Evolutionary conservation across 2,888 invertebrate genomes (phyloP), one percentile per base, ranked within the genome.

Genomic region (Notocelia uddmanniana): DNA sequence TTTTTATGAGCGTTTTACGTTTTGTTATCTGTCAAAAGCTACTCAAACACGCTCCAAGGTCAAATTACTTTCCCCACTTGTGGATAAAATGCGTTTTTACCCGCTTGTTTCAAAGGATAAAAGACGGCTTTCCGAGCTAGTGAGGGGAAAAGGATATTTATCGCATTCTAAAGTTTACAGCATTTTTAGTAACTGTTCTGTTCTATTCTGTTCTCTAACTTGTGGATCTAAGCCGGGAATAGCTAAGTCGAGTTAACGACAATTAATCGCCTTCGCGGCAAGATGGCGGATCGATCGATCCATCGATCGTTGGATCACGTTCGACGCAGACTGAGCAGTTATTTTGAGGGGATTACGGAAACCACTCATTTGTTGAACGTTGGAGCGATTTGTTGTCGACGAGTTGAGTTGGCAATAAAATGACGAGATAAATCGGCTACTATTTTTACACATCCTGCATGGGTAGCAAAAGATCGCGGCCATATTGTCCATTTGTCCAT

Each of bases 211-310:
- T 11, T 1, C 15, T 55, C 45, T 45, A 67, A 57, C 31, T 58
- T 45, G 45, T n/a, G 45, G 45, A 45, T 34, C 55, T 55, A 62
- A 62, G 54, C 69, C 31, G 54, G n/a, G 18, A 45, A 50, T 62
- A 31, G 3, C 62, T 69, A 55, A 62, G 69, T 69, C 62, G 55
- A 62, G 69, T 55, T 69, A 45, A 55, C 62, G 10, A 55, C 69
- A 55, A 69, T 69, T 69, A 69, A 62, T 69, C 54, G 60, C 45
- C 45, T 26, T 55, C 31, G 45, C 68, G n/a, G 13, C 45, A 48
- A 62, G 19, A 69, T 69, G 31, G 62, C 62, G 45, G 45, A 13
- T 8, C 15, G 45, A 45, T n/a, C 6, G n/a, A 45, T n/a, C 6
- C 45, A 45, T 45, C 41, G 41, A 45, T 45, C n/a, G 45, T 6